Base-by-base conservation (phyloP, 1,140 invertebrate genomes). In the Drosophila busckii region DNA sequence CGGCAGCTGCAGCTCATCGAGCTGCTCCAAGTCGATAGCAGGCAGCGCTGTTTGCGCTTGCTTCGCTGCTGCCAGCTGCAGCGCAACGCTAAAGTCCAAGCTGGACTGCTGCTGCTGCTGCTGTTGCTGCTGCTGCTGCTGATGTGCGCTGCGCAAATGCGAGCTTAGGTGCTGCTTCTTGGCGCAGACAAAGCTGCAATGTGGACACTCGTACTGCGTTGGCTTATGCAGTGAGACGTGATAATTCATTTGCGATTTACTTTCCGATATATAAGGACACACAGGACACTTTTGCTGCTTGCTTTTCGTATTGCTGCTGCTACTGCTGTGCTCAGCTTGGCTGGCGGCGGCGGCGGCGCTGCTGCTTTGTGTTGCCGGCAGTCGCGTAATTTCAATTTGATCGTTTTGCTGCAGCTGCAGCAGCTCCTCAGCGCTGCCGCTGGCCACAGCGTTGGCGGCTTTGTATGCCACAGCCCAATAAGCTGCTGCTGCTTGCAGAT, bases 171-270 rank as follows among this genome's bases (percentile, higher is more conserved):
- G 88, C 71, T 95, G 92, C 29, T 92, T 90, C 84, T 94, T 93
- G 17, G 92, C 93, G 1, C 95, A 94, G 82, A 94, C 95, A 73
- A 95, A 97, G 54, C 92, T 92, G 87, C 95, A 97, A 46, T 92
- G 88, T 0, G 90, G 90, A 86, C 95, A 96, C 84, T 94, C 93
- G 87, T 93, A 96, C 40, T 91, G 90, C 5, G 89, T 89, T 3
- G 93, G 90, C 26, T 93, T 90, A 80, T 97, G 95, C 75, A 96
- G 94, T 83, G 96, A 94, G 64, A 94, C 93, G 67, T 96, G 94
- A 84, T 96, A 95, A 59, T 94, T 90, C 70, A 92, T 94, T 82
- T 96, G 94, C 28, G 93, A 93, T 85, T 94, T 94, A 76, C 93
- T 95, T 71, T 94, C 93, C 16, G 92, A 94, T 52, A 93, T 92